Evolutionary conservation across 2,113 vertebrate species (phyloP), one percentile per base, ranked within the genome.

Genomic region (Telmatochromis sp.): DNA sequence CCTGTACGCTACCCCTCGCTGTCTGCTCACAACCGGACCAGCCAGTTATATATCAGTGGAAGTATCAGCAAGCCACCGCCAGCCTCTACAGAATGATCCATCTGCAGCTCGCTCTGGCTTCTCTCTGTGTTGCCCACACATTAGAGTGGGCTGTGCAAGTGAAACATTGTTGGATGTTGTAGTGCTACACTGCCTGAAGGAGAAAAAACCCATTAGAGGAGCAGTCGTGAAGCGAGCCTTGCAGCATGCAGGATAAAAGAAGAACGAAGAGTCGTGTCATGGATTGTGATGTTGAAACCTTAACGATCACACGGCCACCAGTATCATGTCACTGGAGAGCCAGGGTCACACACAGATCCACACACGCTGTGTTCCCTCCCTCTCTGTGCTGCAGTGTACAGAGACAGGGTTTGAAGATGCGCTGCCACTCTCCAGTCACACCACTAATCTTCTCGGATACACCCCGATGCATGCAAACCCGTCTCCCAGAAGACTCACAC

Each of bases 381-480:
- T 40, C 84, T 33, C 82, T 81, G 85, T 92, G 92, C 93, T 93
- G 95, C 94, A 95, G 92, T 93, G 89, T 84, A 68, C 89, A 83
- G 79, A 47, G n/a, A 60, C 73, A 23, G 86, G 89, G 86, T 91
- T 87, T 92, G n/a, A 14, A 71, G 87, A 84, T 19, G 89, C 37
- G 37, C 91, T 90, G 93, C 91, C 91, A 92, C 81, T 87, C 90
- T 90, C 82, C 89, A 80, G 37, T 80, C 92, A 89, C 84, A 82
- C 87, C 85, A 26, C 53, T 87, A 86, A 93, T 90, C 84, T 23
- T 28, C 82, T 79, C 71, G 55, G 71, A 90, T 88, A 83, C 81
- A 88, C 83, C 73, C 84, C 11, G 54, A 83, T 85, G 58, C 91
- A 82, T 37, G 4, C 45, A 35, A 37, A 33, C 80, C 65, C 14